phyloP scores from a whole-genome alignment of 1,140 invertebrate genomes.

The Macrobrachium rosenbergii region DNA sequence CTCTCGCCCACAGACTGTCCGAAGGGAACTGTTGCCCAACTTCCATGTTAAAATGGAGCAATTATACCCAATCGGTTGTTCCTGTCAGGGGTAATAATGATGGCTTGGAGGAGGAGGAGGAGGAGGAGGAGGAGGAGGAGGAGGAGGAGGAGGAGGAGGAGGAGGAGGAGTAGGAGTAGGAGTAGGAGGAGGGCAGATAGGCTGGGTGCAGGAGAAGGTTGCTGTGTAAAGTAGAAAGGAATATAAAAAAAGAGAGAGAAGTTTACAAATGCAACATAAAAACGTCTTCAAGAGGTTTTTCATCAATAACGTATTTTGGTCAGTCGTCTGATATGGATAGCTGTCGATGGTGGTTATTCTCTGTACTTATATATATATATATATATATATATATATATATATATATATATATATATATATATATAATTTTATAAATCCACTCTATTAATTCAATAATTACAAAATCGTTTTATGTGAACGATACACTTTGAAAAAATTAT shows the following conservation, averaged over 20 bases:
- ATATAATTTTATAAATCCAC: too few relatives aligned
- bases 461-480: too few relatives aligned
- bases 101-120: neutral
- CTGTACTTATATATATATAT: too few relatives aligned
- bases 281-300: too few relatives aligned
- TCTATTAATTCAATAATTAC: too few relatives aligned
- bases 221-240: neutral
- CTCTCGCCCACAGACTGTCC: neutral
- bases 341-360: too few relatives aligned
- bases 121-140: neutral
- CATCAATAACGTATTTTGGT: too few relatives aligned
- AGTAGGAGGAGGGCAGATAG: neutral
- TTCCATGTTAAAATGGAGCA: conserved; percentile 8
- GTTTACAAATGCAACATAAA: neutral
- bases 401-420: too few relatives aligned
- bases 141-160: neutral
- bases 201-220: neutral
- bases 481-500: too few relatives aligned
- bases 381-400: too few relatives aligned
- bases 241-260: neutral
- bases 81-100: conserved; percentile 22
- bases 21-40: neutral
- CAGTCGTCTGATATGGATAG: too few relatives aligned
- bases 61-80: conserved; percentile 32
- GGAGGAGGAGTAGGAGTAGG: neutral